phyloP scores from a whole-genome alignment of 2,797 vertebrate genomes.

The Phoeniculus purpureus region DNA sequence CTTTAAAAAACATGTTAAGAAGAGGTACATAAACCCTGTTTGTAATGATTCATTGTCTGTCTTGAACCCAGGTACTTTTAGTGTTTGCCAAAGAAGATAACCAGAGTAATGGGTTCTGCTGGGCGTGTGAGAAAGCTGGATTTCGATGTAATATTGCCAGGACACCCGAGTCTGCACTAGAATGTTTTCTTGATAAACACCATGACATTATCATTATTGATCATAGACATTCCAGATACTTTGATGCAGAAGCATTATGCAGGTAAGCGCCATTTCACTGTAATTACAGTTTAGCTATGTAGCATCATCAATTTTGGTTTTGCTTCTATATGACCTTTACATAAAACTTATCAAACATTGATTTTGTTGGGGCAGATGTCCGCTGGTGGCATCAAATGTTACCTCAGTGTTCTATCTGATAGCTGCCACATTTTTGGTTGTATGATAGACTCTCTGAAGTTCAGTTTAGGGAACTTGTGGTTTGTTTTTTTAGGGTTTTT shows the following conservation, averaged over 20 bases:
- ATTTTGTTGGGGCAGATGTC: not conserved
- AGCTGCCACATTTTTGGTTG: not conserved
- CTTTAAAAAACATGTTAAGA: not conserved
- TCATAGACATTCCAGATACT: conserved; percentile 92
- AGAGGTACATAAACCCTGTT: not conserved
- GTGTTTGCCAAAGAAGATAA: conserved; percentile 98
- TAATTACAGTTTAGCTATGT: not conserved
- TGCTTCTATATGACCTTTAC: not conserved
- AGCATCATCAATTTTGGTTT: not conserved
- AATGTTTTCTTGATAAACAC: conserved; percentile 92
- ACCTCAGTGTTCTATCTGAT: not conserved
- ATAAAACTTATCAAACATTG: accelerated
- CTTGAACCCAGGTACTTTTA: conserved; percentile 91
- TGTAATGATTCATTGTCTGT: not conserved
- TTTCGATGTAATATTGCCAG: conserved; percentile 89
- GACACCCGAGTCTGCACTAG: conserved; percentile 88
- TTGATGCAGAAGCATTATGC: conserved; percentile 95
- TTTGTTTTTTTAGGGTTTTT: not conserved
- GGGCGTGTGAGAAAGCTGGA: conserved; percentile 94
- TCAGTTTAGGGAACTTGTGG: not conserved
- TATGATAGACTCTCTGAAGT: not conserved
- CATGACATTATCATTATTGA: conserved; percentile 98
- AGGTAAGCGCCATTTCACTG: conserved; percentile 80
- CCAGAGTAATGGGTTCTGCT: conserved; percentile 94
- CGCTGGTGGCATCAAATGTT: not conserved